Base-by-base conservation (phyloP, 2,888 invertebrate genomes). In the Plagodis pulveraria region DNA sequence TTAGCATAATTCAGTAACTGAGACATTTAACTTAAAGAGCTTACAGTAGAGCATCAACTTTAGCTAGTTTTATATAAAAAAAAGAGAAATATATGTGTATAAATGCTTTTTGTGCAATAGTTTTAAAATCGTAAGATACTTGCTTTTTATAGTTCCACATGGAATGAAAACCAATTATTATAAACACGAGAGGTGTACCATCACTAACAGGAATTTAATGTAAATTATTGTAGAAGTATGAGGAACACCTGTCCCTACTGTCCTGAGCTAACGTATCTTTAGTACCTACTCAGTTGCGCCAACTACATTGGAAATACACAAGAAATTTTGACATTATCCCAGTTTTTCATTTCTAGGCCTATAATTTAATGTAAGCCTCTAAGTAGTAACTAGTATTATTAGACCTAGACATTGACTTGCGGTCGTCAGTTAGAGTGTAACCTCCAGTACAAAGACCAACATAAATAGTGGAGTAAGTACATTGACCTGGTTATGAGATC, bases 261-360 rank as follows among this genome's bases (percentile, higher is more conserved):
- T 77, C 79, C 79, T 76, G 73, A 76, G 78, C 77, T 77, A 78
- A 72, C 76, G 76, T 74, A 78, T 76, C 79, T 76, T 63, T 80
- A 81, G 80, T 76, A 79, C 65, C 63, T 66, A 69, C 77, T 82
- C 81, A 79, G 78, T 81, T 81, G 82, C 84, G 82, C 80, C 76
- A 80, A 80, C 77, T 82, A 80, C 87, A 81, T 85, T 84, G 78
- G 80, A 89, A 89, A 89, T 89, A 89, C 89, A 89, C 84, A 77
- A 83, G 72, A 83, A 81, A 86, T 88, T 87, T 83, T 87, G 84
- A 87, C 87, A 86, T 86, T 86, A 83, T 75, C 40, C 72, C 81
- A 72, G 86, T 86, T 87, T 89, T 89, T 90, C 81, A 88, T 90
- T 91, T 89, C 74, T 62, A 65, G 61, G 56, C 60, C 48, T 51